Conservation (phyloP, 1,140 invertebrate genomes). For the Heliconius hewitsoni region DNA sequence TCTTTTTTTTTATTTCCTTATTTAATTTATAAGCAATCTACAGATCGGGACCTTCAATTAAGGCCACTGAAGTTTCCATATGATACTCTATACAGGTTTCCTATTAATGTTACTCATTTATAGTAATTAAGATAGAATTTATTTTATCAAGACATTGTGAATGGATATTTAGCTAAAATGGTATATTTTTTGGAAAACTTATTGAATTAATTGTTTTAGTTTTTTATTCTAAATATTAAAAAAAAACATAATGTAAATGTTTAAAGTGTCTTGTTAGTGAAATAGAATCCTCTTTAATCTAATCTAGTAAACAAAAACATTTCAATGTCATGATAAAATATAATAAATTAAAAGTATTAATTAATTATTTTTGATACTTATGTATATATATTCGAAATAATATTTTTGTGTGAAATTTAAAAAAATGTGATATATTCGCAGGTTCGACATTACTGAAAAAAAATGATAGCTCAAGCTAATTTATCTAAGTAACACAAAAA, state of each 20-base stretch:
- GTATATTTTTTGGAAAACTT: not conserved
- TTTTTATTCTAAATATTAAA: no score
- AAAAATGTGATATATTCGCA: not conserved
- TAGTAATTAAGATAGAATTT: no score
- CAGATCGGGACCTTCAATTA: not conserved
- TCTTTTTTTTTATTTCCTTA: not conserved
- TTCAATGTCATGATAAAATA: not conserved
- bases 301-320: not conserved
- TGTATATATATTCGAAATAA: not conserved
- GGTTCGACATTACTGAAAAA: not conserved
- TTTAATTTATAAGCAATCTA: not conserved
- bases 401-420: not conserved
- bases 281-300: no score
- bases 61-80: not conserved
- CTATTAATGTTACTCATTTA: no score
- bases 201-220: no score
- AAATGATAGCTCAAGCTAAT: no score
- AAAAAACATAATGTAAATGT: no score
- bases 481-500: no score
- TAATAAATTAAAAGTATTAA: not conserved
- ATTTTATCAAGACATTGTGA: no score
- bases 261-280: no score
- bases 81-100: not conserved
- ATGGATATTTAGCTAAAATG: no score
- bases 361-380: slow-evolving; percentile 3